phyloP scores from a whole-genome alignment of 1,140 invertebrate genomes.

The Eupristina koningsbergeri region DNA sequence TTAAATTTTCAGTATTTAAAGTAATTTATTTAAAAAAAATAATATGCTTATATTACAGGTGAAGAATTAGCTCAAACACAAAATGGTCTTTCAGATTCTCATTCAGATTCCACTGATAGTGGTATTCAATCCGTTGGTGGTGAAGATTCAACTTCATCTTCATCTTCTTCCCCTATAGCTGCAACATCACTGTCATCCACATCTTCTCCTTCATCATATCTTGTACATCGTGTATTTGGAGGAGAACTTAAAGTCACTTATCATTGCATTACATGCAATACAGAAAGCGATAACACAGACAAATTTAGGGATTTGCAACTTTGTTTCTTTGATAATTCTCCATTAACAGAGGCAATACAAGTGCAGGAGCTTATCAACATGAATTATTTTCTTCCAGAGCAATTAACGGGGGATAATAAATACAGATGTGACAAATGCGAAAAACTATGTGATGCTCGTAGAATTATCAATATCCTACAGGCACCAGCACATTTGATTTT shows the following conservation, averaged over 20 bases:
- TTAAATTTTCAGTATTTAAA: neutral
- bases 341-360: conserved; percentile 73
- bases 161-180: neutral
- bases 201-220: conserved; percentile 58
- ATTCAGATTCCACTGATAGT: conserved; percentile 72
- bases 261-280: conserved; percentile 80
- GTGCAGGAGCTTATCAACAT: conserved; percentile 83
- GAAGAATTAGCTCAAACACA: conserved; percentile 65
- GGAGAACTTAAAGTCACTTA: conserved; percentile 83
- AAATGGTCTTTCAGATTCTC: conserved; percentile 66
- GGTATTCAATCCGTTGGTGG: conserved; percentile 72
- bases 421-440: conserved; percentile 86
- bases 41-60: conserved; percentile 53
- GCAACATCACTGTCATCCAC: conserved; percentile 47
- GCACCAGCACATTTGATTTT: conserved; percentile 84
- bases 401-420: conserved; percentile 84
- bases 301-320: conserved; percentile 86
- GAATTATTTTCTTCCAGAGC: conserved; percentile 82
- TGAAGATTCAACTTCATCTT: conserved; percentile 57
- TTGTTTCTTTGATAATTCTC: conserved; percentile 81
- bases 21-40: neutral
- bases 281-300: conserved; percentile 81
- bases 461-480: conserved; percentile 81
- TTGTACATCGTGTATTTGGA: conserved; percentile 82
- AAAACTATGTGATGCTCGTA: conserved; percentile 82